Base-by-base conservation (phyloP, 2,797 vertebrate species). In the Sternotherus odoratus region DNA sequence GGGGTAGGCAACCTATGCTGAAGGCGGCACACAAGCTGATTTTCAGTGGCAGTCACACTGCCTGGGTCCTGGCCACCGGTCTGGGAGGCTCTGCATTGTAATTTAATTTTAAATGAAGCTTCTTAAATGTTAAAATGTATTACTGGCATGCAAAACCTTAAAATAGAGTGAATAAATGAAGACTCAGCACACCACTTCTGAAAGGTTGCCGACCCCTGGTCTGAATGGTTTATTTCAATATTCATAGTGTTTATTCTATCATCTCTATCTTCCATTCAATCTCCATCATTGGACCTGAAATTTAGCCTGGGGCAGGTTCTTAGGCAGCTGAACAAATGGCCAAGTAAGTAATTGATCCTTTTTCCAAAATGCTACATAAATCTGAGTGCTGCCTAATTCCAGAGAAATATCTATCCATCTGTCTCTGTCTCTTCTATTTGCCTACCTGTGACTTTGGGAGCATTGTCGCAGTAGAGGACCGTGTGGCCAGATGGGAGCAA, bases 301-400 rank as follows among this genome's bases (percentile, higher is more conserved):
- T 49, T 74, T 43, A 43, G 39, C 24, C 39, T 46, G 46, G 26
- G 13, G 69, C 23, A 69, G 63, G 33, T 54, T 24, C 6, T 6
- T 21, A 11, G 1, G 2, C 48, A 88, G 54, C n/a, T 49, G 4
- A 33, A 8, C 77, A 88, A 81, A 81, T 6, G 0, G 0, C 4
- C 16, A 49, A 48, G 54, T 50, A 49, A 48, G 54, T 50, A 48
- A 69, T 60, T 79, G 53, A 24, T 16, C 57, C 79, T 90, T 86
- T 57, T 79, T 24, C 91, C 30, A 26, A 1, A 43, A 1, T 8
- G 2, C 87, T 1, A 0, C 19, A 33, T 88, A 2, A 43, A 3
- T 13, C 77, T 12, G 0, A 1, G 28, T 79, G 48, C 2, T 46
- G 79, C 77, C 86, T 43, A 56, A 10, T 75, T 16, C 75, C 56